Percentiles rank a stretch among this genome's conserved stretches.
phyloP scores from a whole-genome alignment of 2,113 vertebrate species.

The Percina caprodes region DNA sequence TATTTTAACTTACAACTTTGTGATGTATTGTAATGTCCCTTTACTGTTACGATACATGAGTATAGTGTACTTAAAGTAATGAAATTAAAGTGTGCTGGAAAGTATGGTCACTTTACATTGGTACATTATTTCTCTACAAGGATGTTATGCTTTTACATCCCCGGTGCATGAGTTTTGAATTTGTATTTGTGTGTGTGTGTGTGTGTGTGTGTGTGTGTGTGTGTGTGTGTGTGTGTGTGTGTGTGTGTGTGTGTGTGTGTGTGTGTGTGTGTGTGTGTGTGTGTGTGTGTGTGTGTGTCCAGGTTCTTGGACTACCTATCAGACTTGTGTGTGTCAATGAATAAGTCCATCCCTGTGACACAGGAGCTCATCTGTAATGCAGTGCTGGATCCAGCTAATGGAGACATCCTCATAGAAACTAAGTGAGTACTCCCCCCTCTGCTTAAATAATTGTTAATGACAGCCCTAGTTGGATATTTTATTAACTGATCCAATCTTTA shows the following conservation, averaged over 20 bases:
- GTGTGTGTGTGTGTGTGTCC: constrained; percentile 53
- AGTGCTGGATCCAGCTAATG: constrained; percentile 93
- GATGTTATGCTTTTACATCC: neutral
- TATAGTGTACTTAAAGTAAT: neutral
- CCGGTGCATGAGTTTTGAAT: neutral
- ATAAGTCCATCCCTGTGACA: constrained; percentile 98
- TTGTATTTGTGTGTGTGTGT: constrained; percentile 21
- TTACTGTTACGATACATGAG: neutral
- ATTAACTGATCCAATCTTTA: neutral
- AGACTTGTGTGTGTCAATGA: constrained; percentile 98
- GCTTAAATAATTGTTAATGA: neutral
- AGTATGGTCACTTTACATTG: neutral
- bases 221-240: constrained; percentile 81
- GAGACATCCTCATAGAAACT: constrained; percentile 97
- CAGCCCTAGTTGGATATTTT: neutral
- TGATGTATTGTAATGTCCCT: neutral
- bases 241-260: constrained; percentile 87
- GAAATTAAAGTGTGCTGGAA: neutral
- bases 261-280: constrained; percentile 47
- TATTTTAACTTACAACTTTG: neutral
- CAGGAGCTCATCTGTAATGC: constrained; percentile 99
- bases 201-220: constrained; percentile 80
- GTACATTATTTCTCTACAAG: neutral
- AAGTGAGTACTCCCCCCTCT: constrained; percentile 86
- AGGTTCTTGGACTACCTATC: constrained; percentile 99